Percentiles rank a stretch among this genome's conserved stretches.
Evolutionary conservation across 2,113 vertebrate species (phyloP).

Genomic region (Pollimyrus isidori): DNA sequence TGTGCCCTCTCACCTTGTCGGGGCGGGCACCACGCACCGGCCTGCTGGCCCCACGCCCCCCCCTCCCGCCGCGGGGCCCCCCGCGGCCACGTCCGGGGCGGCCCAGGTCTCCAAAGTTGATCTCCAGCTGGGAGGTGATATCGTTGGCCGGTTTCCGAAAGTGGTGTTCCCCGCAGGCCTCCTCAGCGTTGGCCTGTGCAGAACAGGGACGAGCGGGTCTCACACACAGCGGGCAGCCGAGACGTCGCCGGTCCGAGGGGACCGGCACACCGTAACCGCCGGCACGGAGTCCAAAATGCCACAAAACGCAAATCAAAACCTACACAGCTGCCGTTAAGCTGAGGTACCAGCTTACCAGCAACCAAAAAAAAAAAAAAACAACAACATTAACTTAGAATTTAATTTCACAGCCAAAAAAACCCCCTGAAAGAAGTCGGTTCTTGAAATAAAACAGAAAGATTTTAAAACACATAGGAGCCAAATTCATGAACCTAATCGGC

Average conservation of each 20-base stretch:
- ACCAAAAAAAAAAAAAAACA: neutral
- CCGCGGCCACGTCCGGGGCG: constrained; percentile 90
- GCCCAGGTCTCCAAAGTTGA: constrained; percentile 95
- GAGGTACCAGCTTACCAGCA: neutral
- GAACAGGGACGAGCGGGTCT: neutral
- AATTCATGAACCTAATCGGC: neutral
- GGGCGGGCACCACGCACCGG: constrained; percentile 79
- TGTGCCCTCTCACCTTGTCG: constrained; percentile 77
- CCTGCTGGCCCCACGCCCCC: constrained; percentile 70
- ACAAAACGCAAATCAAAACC: neutral
- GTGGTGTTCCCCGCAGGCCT: constrained; percentile 83
- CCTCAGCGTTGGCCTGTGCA: constrained; percentile 67
- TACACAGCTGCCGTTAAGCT: neutral
- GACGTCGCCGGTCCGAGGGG: neutral
- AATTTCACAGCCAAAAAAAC: too few relatives aligned
- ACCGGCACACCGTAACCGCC: neutral
- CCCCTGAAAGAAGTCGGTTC: neutral
- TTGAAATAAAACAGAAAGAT: neutral
- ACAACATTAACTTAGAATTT: neutral
- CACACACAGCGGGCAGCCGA: neutral
- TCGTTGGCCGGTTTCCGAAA: constrained; percentile 98
- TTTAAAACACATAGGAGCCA: neutral
- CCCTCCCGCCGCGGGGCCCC: constrained; percentile 82
- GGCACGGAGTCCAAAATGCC: neutral
- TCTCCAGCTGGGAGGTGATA: constrained; percentile 98